A percentile compares a stretch with the other conserved stretches of the same genome.
Evolutionary conservation across 2,113 vertebrate species (phyloP).

Genomic region (Paramisgurnus dabryanus): DNA sequence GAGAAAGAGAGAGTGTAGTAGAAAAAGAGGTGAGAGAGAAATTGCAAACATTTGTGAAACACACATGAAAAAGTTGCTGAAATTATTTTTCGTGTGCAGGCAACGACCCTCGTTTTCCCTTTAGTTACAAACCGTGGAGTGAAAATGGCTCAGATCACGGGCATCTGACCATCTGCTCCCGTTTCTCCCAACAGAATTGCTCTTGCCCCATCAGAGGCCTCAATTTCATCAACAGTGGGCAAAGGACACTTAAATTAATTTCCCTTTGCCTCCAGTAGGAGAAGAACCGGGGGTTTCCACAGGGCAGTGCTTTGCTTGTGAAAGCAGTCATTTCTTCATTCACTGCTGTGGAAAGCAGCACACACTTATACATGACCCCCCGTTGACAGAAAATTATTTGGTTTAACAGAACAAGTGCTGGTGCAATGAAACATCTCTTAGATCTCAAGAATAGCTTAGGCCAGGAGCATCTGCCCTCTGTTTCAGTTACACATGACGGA

Average conservation of each 20-base stretch:
- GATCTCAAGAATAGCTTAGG: constrained; percentile 49
- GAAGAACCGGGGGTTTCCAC: constrained; percentile 52
- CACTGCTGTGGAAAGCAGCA: constrained; percentile 62
- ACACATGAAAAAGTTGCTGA: constrained; percentile 21
- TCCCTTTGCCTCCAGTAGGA: constrained; percentile 45
- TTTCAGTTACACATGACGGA: constrained; percentile 16
- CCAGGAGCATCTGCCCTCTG: constrained; percentile 56
- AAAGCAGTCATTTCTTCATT: constrained; percentile 70
- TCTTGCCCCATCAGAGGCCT: constrained; percentile 67
- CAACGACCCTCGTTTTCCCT: constrained; percentile 66
- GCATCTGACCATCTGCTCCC: constrained; percentile 74
- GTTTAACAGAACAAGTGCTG: constrained; percentile 65
- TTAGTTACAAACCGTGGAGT: constrained; percentile 62
- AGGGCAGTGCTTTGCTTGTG: constrained; percentile 61
- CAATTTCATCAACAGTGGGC: constrained; percentile 70
- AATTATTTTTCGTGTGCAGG: constrained; percentile 48
- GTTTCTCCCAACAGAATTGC: constrained; percentile 62
- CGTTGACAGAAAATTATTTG: constrained; percentile 66
- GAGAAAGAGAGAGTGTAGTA: constrained; percentile 19
- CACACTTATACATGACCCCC: constrained; percentile 55
- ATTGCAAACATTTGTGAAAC: constrained; percentile 15
- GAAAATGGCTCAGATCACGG: constrained; percentile 65
- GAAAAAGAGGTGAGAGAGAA: background rate
- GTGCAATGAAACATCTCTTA: constrained; percentile 37
- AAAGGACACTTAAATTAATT: constrained; percentile 66